phyloP scores from a whole-genome alignment of 2,113 vertebrate genomes.

The Tragelaphus imberbis region DNA sequence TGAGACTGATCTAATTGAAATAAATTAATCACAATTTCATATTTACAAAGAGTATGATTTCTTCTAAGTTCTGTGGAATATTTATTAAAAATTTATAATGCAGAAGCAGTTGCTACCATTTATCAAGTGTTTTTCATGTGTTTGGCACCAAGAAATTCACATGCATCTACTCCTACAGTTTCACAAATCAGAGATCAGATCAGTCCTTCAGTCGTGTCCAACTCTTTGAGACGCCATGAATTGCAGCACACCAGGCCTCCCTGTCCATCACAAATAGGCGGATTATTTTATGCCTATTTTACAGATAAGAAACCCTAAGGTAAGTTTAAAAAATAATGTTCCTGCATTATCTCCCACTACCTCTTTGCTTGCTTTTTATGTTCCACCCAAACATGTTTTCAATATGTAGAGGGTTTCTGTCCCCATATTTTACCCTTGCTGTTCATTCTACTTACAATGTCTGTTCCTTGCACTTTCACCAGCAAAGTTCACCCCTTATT shows the following conservation, averaged over 20 bases:
- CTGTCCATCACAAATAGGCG: not conserved
- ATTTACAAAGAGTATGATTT: not conserved
- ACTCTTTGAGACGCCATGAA: too few species aligned
- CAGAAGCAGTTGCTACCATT: not conserved
- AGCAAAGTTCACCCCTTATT: not conserved
- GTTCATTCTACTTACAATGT: not conserved
- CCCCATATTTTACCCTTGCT: not conserved
- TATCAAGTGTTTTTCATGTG: not conserved
- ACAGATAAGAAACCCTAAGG: not conserved
- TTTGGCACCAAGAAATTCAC: not conserved
- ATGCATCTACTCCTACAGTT: not conserved
- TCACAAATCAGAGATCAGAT: not conserved
- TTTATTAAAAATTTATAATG: not conserved
- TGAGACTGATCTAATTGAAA: not conserved
- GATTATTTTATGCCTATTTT: not conserved
- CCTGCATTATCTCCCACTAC: not conserved
- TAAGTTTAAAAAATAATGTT: not conserved
- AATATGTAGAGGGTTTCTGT: not conserved
- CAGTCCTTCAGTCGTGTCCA: too few species aligned
- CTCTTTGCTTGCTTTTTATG: not conserved
- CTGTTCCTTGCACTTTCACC: not conserved
- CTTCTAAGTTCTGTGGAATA: not conserved
- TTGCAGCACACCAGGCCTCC: too few species aligned
- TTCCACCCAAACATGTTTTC: not conserved
- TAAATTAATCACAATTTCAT: not conserved